Evolutionary conservation across 2,113 vertebrate species (phyloP).

Genomic region (Calypte anna): DNA sequence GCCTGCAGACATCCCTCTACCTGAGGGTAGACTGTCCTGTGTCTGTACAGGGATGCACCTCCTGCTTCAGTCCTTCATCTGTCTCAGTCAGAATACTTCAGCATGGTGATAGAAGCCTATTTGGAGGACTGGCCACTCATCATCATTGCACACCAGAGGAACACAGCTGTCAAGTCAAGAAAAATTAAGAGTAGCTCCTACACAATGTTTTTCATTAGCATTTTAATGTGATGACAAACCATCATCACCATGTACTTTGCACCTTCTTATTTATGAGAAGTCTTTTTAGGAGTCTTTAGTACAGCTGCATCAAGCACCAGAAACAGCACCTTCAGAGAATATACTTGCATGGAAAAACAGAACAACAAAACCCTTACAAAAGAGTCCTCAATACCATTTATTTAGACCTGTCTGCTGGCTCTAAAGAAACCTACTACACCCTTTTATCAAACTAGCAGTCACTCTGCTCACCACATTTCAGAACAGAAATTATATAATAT

Average conservation of each 20-base stretch:
- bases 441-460: neutral
- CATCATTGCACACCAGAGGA: neutral
- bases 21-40: neutral
- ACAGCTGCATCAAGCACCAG: neutral
- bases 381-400: neutral
- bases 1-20: neutral
- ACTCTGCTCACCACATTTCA: neutral
- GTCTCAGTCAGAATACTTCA: neutral
- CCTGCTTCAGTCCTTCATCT: neutral
- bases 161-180: neutral
- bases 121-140: neutral
- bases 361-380: neutral
- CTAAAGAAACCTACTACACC: neutral
- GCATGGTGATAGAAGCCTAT: neutral
- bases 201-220: neutral
- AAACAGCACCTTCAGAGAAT: neutral
- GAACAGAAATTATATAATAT: neutral
- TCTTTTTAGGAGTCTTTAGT: neutral
- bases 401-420: neutral
- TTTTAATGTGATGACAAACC: neutral
- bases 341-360: neutral
- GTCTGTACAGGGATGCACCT: neutral
- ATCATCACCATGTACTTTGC: neutral
- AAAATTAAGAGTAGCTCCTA: neutral
- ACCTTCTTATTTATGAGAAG: neutral